Percentiles rank a stretch among this genome's conserved stretches.
Evolutionary conservation across 1,140 invertebrate species (phyloP).

Genomic region (Drosophila orena): DNA sequence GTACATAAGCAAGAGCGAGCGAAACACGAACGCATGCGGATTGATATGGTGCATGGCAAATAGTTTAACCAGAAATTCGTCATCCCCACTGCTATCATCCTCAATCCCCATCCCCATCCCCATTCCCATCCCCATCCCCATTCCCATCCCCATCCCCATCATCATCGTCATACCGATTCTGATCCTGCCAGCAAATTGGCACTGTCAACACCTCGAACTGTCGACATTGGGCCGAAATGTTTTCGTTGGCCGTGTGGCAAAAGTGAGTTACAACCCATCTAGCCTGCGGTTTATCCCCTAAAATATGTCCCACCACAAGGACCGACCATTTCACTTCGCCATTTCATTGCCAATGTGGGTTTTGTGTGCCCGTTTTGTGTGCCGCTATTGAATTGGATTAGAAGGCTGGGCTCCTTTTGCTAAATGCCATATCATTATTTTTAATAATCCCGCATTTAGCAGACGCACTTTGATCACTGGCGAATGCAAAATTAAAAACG

Average conservation of each 20-base stretch:
- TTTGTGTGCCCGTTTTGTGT: background rate
- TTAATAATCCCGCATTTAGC: slow-evolving; percentile 50
- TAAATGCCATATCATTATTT: slow-evolving; percentile 52
- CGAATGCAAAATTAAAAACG: slow-evolving; percentile 20
- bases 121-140: background rate
- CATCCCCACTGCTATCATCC: slow-evolving; percentile 56
- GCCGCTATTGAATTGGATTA: slow-evolving; percentile 27
- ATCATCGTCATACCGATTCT: slow-evolving; percentile 12
- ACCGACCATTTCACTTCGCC: slow-evolving; percentile 4
- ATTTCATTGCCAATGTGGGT: background rate
- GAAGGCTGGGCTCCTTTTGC: background rate
- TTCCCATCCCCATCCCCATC: background rate
- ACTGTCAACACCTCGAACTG: slow-evolving; percentile 66
- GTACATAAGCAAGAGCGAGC: slow-evolving; percentile 57
- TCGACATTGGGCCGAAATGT: slow-evolving; percentile 18
- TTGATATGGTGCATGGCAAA: slow-evolving; percentile 49
- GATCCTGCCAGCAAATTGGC: slow-evolving; percentile 68
- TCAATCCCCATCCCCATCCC: slow-evolving; percentile 22
- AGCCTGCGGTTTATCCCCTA: slow-evolving; percentile 28
- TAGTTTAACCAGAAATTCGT: slow-evolving; percentile 81
- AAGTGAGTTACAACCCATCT: slow-evolving; percentile 39
- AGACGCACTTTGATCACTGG: slow-evolving; percentile 48
- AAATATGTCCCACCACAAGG: slow-evolving; percentile 9
- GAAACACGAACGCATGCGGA: slow-evolving; percentile 1
- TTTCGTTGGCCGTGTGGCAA: slow-evolving; percentile 4